phyloP scores from a whole-genome alignment of 2,888 invertebrate genomes.

The Tethea ocularis region DNA sequence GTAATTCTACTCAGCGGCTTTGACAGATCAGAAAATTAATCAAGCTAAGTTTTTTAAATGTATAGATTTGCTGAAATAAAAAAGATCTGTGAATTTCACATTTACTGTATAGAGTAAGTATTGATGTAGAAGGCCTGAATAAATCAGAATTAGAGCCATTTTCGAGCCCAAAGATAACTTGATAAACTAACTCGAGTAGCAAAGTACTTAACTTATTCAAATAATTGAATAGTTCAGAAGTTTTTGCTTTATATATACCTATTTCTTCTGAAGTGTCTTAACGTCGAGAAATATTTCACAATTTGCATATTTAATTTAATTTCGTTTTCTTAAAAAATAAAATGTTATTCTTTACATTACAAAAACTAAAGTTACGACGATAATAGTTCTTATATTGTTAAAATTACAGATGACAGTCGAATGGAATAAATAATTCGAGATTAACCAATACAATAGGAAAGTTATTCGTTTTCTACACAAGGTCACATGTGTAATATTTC shows the following conservation, averaged over 20 bases:
- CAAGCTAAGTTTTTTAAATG: too few relatives aligned
- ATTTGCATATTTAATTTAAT: background rate
- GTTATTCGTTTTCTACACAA: conserved; percentile 1
- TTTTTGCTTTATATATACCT: background rate
- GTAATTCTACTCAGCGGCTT: too few relatives aligned
- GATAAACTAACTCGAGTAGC: background rate
- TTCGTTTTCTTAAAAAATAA: background rate
- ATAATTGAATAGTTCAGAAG: background rate
- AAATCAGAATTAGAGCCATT: background rate
- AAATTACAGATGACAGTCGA: background rate
- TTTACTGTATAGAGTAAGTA: background rate
- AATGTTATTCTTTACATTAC: background rate
- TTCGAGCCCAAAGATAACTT: background rate
- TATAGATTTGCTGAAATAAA: background rate
- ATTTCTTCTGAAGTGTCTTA: background rate
- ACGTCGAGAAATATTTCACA: background rate
- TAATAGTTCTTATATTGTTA: background rate
- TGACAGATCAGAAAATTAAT: too few relatives aligned
- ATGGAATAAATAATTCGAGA: background rate
- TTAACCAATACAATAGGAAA: background rate
- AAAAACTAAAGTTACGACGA: background rate
- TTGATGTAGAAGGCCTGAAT: background rate
- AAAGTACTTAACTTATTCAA: background rate
- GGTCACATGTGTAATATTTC: background rate
- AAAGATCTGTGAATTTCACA: background rate